Conservation (phyloP, 1,140 invertebrate species). For the Drosophila quadrilineata region DNA sequence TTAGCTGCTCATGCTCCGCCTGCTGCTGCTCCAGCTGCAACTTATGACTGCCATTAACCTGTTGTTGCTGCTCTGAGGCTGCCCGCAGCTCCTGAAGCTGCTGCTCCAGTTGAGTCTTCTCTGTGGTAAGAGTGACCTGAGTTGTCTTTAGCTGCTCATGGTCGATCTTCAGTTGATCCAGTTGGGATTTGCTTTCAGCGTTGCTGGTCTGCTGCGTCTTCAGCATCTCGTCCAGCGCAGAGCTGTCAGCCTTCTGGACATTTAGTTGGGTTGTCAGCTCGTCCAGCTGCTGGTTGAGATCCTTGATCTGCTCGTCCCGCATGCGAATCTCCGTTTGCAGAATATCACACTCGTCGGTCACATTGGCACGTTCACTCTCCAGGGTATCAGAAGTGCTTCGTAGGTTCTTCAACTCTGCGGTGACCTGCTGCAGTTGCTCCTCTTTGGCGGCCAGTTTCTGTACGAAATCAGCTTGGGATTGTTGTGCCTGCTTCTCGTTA, state of each 20-base stretch:
- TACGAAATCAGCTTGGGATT: conserved; percentile 26
- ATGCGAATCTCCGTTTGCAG: conserved; percentile 59
- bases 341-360: conserved; percentile 58
- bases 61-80: conserved; percentile 18
- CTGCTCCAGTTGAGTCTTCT: conserved; percentile 63
- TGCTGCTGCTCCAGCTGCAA: conserved; percentile 7
- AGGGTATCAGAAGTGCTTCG: conserved; percentile 37
- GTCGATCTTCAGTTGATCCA: conserved; percentile 28
- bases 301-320: conserved; percentile 59
- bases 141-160: conserved; percentile 9
- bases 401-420: conserved; percentile 33
- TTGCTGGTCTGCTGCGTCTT: conserved; percentile 39
- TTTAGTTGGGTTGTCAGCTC: conserved; percentile 76
- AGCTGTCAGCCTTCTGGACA: conserved; percentile 69
- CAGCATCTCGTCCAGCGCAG: conserved; percentile 75
- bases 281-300: conserved; percentile 50
- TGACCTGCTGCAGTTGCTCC: conserved; percentile 36
- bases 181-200: conserved; percentile 11
- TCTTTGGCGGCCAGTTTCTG: conserved; percentile 48
- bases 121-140: conserved; percentile 51
- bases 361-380: conserved; percentile 53
- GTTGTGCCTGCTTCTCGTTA: conserved; percentile 57
- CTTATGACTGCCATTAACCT: not conserved
- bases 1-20: conserved; percentile 14
- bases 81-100: conserved; percentile 51